phyloP scores from a whole-genome alignment of 2,113 vertebrate species.

The Condylura cristata region DNA sequence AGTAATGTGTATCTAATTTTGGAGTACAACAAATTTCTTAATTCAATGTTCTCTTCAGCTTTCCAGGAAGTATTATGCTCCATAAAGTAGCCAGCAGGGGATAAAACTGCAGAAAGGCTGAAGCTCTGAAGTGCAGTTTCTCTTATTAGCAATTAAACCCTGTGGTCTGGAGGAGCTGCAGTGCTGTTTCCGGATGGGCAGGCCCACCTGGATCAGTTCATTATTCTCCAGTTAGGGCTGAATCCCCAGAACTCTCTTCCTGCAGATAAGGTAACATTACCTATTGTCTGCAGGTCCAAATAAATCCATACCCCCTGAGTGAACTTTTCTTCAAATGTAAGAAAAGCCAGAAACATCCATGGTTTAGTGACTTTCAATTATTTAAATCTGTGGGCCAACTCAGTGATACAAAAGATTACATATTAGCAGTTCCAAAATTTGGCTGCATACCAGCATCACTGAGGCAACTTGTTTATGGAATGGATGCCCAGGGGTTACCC shows the following conservation, averaged over 20 bases:
- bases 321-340: slow-evolving; percentile 34
- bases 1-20: neutral
- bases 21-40: neutral
- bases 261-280: neutral
- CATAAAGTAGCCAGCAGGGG: neutral
- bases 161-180: neutral
- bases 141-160: neutral
- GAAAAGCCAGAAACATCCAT: slow-evolving; percentile 57
- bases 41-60: neutral
- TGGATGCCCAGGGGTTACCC: neutral
- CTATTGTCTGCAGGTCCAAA: neutral
- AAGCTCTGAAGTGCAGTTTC: neutral
- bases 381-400: slow-evolving; percentile 37
- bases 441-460: neutral
- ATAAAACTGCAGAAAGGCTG: neutral
- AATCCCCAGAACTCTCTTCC: neutral
- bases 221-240: neutral
- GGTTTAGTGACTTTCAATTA: slow-evolving; percentile 57
- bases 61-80: slow-evolving; percentile 30
- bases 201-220: neutral
- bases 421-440: slow-evolving; percentile 24
- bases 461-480: neutral
- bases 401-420: slow-evolving; percentile 30
- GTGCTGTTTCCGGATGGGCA: neutral
- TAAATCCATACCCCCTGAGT: neutral